Conservation (phyloP, 2,888 invertebrate species). For the Perithous albicinctus region DNA sequence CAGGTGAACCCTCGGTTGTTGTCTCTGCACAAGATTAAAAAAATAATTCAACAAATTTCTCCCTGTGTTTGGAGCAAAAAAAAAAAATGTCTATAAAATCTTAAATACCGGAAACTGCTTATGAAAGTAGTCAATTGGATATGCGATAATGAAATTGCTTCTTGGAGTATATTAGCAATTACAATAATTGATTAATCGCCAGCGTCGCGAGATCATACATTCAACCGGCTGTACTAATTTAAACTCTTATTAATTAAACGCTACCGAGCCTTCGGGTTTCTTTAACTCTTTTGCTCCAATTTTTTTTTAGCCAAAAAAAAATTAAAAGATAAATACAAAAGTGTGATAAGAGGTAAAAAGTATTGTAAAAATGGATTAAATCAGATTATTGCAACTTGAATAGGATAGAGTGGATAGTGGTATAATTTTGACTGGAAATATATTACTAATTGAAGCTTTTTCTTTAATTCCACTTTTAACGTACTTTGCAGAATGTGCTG, state of each 20-base stretch:
- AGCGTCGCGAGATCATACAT: conserved; percentile 39
- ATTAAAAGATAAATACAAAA: no score
- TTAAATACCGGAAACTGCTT: conserved; percentile 25
- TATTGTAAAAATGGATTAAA: no score
- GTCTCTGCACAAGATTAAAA: conserved; percentile 54
- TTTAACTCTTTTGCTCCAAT: conserved; percentile 4
- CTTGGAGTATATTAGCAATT: conserved; percentile 61
- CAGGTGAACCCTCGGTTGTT: conserved; percentile 42
- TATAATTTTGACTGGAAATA: neutral
- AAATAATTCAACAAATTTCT: conserved; percentile 15
- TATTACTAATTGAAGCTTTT: neutral
- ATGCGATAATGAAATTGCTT: conserved; percentile 41
- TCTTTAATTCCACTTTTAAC: neutral
- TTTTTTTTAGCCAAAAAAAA: no score
- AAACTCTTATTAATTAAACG: conserved; percentile 35
- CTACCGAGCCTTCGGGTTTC: neutral
- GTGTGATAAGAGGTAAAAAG: no score
- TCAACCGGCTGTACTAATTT: conserved; percentile 53
- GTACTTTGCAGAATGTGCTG: no score
- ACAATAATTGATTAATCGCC: conserved; percentile 67
- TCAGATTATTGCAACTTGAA: no score
- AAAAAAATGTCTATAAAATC: conserved; percentile 11
- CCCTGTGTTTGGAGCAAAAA: neutral
- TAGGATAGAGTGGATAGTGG: no score
- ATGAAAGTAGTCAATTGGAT: neutral